Percentiles rank a stretch among this genome's conserved stretches.
Evolutionary conservation across 2,113 vertebrate species (phyloP).

Genomic region (Odontesthes bonariensis): DNA sequence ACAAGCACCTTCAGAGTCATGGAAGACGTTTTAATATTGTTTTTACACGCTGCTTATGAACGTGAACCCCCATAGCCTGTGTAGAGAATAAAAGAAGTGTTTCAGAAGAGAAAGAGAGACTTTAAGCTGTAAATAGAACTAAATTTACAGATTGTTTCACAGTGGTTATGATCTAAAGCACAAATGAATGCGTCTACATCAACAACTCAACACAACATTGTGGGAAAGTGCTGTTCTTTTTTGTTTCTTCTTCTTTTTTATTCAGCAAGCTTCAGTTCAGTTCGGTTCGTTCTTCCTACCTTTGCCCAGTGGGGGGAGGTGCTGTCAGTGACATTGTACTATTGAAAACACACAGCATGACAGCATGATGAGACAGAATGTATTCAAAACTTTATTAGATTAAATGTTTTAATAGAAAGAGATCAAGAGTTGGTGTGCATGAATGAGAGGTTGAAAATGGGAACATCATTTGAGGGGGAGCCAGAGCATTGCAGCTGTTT

Average conservation of each 20-base stretch:
- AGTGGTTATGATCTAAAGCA: too few species aligned
- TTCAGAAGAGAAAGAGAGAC: too few species aligned
- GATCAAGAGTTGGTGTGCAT: slow-evolving; percentile 60
- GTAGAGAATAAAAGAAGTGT: too few species aligned
- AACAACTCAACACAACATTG: too few species aligned
- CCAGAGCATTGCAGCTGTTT: slow-evolving; percentile 55
- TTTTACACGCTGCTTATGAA: too few species aligned
- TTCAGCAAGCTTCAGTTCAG: neutral
- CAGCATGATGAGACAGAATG: slow-evolving; percentile 3
- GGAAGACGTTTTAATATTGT: too few species aligned
- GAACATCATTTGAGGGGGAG: slow-evolving; percentile 48
- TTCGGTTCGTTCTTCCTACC: neutral
- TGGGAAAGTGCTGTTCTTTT: neutral
- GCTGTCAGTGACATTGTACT: neutral
- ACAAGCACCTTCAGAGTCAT: too few species aligned
- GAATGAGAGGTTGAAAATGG: slow-evolving; percentile 48
- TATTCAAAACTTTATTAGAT: slow-evolving; percentile 72
- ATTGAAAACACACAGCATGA: neutral
- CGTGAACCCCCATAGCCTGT: too few species aligned
- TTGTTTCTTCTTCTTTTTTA: too few species aligned
- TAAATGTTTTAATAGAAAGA: slow-evolving; percentile 67
- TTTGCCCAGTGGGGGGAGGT: slow-evolving; percentile 12
- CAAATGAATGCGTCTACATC: too few species aligned
- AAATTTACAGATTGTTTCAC: too few species aligned
- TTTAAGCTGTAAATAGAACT: too few species aligned